Conservation (phyloP, 1,140 invertebrate species). For the Hycleus cichorii region DNA sequence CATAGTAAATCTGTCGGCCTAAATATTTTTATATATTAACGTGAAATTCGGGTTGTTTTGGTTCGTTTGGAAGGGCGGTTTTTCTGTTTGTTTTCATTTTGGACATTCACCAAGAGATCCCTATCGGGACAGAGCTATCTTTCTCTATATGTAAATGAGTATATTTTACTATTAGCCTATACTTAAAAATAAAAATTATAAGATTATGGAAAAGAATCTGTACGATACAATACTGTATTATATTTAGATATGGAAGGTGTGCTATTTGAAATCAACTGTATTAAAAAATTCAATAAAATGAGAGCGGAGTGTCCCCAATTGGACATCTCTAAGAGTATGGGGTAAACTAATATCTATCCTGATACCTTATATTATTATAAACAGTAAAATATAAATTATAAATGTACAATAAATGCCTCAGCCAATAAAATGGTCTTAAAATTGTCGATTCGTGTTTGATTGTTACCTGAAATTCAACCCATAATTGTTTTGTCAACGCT, state of each 20-base stretch:
- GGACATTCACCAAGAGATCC: not conserved
- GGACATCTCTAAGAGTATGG: conserved; percentile 21
- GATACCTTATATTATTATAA: conserved; percentile 34
- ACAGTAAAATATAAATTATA: conserved; percentile 30
- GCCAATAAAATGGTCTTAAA: conserved; percentile 36
- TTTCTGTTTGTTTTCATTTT: not conserved
- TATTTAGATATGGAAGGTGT: conserved; percentile 26
- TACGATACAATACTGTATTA: conserved; percentile 14
- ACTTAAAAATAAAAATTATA: conserved; percentile 15
- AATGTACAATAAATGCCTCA: conserved; percentile 39
- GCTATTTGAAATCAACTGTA: conserved; percentile 11
- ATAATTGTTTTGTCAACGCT: too few relatives aligned
- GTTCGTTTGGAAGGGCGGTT: not conserved
- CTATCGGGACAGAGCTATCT: not conserved
- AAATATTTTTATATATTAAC: conserved; percentile 36
- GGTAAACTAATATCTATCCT: conserved; percentile 35
- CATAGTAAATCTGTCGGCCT: conserved; percentile 30
- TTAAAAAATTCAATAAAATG: not conserved
- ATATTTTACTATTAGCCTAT: conserved; percentile 32
- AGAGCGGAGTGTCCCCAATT: conserved; percentile 3
- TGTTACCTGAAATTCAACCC: not conserved
- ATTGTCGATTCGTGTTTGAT: conserved; percentile 23
- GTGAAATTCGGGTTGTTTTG: conserved; percentile 23
- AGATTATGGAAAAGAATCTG: not conserved
- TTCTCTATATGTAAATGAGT: conserved; percentile 28